Conservation (phyloP, 2,113 vertebrate genomes). For the Petaurus breviceps region DNA sequence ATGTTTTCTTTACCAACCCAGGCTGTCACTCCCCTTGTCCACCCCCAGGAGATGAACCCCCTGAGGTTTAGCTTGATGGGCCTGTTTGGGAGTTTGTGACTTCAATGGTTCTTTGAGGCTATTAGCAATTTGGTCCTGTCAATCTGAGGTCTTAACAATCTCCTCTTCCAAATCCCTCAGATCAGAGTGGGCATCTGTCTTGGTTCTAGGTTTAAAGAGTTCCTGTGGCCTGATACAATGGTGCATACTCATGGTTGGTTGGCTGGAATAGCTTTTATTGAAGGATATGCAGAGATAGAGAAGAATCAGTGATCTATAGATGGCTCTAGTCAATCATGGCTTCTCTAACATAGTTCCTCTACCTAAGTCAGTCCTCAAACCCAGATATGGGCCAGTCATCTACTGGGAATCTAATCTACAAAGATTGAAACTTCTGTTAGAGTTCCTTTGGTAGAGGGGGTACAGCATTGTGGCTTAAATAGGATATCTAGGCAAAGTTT, state of each 20-base stretch:
- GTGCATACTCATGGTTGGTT: background rate
- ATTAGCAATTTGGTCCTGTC: conserved; percentile 45
- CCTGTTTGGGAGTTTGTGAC: conserved; percentile 9
- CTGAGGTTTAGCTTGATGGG: conserved; percentile 55
- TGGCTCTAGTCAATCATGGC: background rate
- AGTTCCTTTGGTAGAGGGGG: background rate
- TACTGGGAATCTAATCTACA: background rate
- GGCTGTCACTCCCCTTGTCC: conserved; percentile 37
- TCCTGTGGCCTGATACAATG: background rate
- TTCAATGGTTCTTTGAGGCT: conserved; percentile 69
- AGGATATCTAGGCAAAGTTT: background rate
- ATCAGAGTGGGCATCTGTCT: conserved; percentile 51
- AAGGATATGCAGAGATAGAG: background rate
- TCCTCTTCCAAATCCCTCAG: conserved; percentile 45
- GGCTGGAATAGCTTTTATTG: background rate
- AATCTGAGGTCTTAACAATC: conserved; percentile 47
- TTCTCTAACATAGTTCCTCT: background rate
- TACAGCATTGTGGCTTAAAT: background rate
- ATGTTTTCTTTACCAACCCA: conserved; percentile 63
- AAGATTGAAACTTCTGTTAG: background rate
- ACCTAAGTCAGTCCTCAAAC: background rate
- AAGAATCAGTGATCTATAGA: background rate
- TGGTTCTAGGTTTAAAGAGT: background rate
- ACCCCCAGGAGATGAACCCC: conserved; percentile 44
- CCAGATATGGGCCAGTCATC: background rate